Evolutionary conservation across 2,888 invertebrate genomes (phyloP).

Genomic region (Diarsia brunnea): DNA sequence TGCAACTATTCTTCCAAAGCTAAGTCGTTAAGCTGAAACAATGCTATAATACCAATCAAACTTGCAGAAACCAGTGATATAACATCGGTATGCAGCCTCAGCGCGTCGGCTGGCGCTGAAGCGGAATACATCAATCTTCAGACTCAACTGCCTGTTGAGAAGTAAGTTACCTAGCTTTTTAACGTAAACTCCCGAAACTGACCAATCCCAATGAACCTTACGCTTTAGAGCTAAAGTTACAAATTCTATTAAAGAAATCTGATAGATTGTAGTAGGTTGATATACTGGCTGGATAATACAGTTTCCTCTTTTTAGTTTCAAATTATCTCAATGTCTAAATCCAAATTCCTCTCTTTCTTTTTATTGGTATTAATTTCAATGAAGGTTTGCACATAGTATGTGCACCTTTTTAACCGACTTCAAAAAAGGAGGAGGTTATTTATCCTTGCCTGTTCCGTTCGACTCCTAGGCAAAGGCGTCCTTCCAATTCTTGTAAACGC

Average conservation of each 20-base stretch:
- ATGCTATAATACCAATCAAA: neutral
- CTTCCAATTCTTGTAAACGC: neutral
- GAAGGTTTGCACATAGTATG: too few relatives aligned
- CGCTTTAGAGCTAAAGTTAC: too few relatives aligned
- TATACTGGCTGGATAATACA: too few relatives aligned
- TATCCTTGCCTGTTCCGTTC: neutral
- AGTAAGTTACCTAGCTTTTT: slow-evolving; percentile 69
- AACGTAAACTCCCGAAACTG: too few relatives aligned
- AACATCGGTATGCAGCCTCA: slow-evolving; percentile 93
- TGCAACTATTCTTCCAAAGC: too few relatives aligned
- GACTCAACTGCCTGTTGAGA: slow-evolving; percentile 76
- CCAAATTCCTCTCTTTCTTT: neutral
- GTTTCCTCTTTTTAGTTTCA: neutral
- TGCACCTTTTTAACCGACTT: too few relatives aligned
- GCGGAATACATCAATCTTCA: slow-evolving; percentile 85
- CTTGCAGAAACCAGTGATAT: slow-evolving; percentile 93
- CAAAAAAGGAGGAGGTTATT: too few relatives aligned
- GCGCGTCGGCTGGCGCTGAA: slow-evolving; percentile 92
- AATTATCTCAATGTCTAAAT: neutral
- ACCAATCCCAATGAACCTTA: too few relatives aligned
- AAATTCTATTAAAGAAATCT: too few relatives aligned
- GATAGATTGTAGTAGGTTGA: too few relatives aligned
- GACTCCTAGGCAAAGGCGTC: neutral
- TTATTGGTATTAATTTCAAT: neutral
- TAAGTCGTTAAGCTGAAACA: too few relatives aligned